These are phyloP conservation scores for Parnassius glacialis DNA, from an alignment of 2,888 invertebrate species.

Conservation along the genomic window DNA sequence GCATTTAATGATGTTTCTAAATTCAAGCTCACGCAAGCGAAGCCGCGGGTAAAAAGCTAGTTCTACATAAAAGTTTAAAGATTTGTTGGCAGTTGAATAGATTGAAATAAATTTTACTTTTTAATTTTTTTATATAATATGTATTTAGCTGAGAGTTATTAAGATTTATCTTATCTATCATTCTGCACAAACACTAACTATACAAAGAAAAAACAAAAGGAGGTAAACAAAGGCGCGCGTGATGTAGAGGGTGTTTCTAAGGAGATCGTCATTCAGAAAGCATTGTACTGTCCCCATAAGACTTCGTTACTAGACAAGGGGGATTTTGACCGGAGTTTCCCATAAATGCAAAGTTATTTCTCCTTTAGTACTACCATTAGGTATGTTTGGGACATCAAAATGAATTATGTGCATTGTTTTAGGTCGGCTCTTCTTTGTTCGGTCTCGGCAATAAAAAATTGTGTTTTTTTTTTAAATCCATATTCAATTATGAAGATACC, in stretches of 20 bases:
- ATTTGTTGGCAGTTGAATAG: too few relatives aligned
- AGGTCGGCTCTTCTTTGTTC: constrained; percentile 49
- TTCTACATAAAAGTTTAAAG: too few relatives aligned
- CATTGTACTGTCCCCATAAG: constrained; percentile 59
- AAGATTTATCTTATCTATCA: constrained; percentile 41
- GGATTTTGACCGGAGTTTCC: constrained; percentile 40
- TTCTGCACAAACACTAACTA: constrained; percentile 46
- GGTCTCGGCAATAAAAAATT: constrained; percentile 51
- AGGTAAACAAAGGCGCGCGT: constrained; percentile 58
- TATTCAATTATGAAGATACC: constrained; percentile 37
- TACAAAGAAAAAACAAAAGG: constrained; percentile 59
- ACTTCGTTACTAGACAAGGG: constrained; percentile 43
- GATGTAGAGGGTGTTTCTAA: constrained; percentile 56
- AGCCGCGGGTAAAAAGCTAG: too few relatives aligned
- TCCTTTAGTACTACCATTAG: constrained; percentile 39
- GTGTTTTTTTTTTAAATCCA: constrained; percentile 40
- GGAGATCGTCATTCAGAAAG: constrained; percentile 43
- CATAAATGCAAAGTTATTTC: constrained; percentile 39
- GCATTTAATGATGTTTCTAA: too few relatives aligned
- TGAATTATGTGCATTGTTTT: constrained; percentile 74
- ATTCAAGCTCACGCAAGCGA: too few relatives aligned
- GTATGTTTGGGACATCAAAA: constrained; percentile 44
- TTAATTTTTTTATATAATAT: too few relatives aligned
- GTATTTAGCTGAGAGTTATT: not conserved
- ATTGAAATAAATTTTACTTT: too few relatives aligned